These are phyloP conservation scores for Brachirus orientalis DNA, from an alignment of 2,113 vertebrate genomes.

Conservation along the genomic window DNA sequence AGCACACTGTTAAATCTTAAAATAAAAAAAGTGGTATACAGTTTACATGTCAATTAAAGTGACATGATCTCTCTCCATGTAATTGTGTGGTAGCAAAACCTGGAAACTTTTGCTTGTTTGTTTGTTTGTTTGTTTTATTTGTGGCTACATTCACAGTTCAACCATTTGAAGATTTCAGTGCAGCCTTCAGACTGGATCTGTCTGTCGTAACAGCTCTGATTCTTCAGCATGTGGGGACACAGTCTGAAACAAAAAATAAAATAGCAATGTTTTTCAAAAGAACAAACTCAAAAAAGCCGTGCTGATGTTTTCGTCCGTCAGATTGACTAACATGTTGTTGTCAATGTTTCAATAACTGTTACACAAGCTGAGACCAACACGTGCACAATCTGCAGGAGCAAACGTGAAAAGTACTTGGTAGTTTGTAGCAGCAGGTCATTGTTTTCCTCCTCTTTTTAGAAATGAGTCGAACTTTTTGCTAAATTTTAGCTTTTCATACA, in stretches of 20 bases:
- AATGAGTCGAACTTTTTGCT: too few relatives aligned
- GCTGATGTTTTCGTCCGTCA: constrained; percentile 12
- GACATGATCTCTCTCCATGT: too few relatives aligned
- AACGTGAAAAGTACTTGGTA: too few relatives aligned
- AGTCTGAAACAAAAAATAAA: constrained; percentile 59
- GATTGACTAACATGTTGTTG: constrained; percentile 33
- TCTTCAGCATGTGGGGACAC: constrained; percentile 61
- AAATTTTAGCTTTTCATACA: too few relatives aligned
- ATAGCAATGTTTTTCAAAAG: not conserved
- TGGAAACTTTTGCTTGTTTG: not conserved
- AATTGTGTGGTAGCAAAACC: too few relatives aligned
- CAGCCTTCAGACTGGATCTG: not conserved
- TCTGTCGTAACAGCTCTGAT: not conserved
- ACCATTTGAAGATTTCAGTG: too few relatives aligned
- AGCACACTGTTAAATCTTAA: not conserved
- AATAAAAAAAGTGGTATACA: not conserved
- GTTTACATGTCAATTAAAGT: not conserved
- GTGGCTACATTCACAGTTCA: too few relatives aligned
- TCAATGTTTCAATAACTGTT: constrained; percentile 33
- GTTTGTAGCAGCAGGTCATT: too few relatives aligned
- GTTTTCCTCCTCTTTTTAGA: too few relatives aligned
- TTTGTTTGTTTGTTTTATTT: not conserved
- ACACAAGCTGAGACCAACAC: constrained; percentile 26
- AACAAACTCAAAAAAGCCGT: too few relatives aligned
- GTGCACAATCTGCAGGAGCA: constrained; percentile 16